Evolutionary conservation across 2,888 invertebrate genomes (phyloP), one percentile per base, ranked within the genome.

Genomic region (Dynastes hyllus): DNA sequence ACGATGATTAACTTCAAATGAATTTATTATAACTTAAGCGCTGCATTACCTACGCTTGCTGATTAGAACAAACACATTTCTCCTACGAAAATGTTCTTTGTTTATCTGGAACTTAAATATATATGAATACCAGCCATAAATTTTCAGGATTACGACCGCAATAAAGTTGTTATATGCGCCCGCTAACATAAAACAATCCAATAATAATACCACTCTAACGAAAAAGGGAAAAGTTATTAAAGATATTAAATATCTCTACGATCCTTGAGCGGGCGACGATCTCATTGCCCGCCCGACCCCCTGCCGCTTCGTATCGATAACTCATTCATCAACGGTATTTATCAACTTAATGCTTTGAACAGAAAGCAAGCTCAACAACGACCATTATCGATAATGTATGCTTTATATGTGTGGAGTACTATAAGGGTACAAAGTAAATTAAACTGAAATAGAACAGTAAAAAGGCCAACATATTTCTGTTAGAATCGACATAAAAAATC

Each of bases 211-310:
- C 29, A 32, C 66, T n/a, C n/a, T 67, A 16, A 40, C 16, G 66
- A n/a, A 22, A 67, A 67, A 67, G 45, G 40, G 40, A 45, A 67
- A 67, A 22, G 66, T 67, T 67, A 67, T 67, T 45, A 45, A 45
- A 40, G 66, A 67, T 67, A 67, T 67, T 67, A 67, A 67, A 67
- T 67, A 67, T 67, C 66, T 67, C 66, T 40, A 67, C n/a, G 22
- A 45, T 67, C 22, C 66, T 40, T 40, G 22, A 16, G 40, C 45
- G 66, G 16, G 9, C 22, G n/a, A 22, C 9, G n/a, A 58, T 22
- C 55, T 8, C 55, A 5, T 8, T 8, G 3, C 16, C 8, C 27
- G 55, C 55, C 45, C 45, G 45, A 11, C 45, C 8, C 45, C 11
- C 11, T 45, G 16, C 22, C 55, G 8, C 55, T 22, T 22, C 22